Conservation (phyloP, 2,113 vertebrate species). For the Noctilio leporinus region DNA sequence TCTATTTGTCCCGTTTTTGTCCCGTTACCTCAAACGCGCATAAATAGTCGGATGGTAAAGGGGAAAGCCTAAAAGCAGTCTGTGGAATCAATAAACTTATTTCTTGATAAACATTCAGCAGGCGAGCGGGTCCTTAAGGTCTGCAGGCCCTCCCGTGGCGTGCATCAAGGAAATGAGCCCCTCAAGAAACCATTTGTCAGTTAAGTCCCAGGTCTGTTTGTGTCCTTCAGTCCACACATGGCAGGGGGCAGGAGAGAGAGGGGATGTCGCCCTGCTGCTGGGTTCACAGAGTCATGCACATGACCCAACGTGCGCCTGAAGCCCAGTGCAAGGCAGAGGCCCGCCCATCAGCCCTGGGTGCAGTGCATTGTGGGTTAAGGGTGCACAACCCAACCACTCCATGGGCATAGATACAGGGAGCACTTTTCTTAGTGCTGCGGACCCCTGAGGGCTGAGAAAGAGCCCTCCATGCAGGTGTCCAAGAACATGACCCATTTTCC, state of each 20-base stretch:
- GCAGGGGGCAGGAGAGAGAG: background rate
- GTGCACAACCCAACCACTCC: accelerated
- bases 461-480: background rate
- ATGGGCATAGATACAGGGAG: background rate
- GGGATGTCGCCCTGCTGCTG: accelerated
- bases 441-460: background rate
- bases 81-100: constrained; percentile 76
- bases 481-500: background rate
- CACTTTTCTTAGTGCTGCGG: background rate
- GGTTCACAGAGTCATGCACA: background rate
- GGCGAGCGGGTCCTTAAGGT: constrained; percentile 36
- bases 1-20: constrained; percentile 84
- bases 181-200: constrained; percentile 34
- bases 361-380: background rate
- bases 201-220: constrained; percentile 10
- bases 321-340: background rate
- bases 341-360: background rate
- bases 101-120: constrained; percentile 74
- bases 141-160: constrained; percentile 31
- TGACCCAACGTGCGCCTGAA: background rate
- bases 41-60: constrained; percentile 75
- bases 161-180: constrained; percentile 36
- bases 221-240: background rate
- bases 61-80: constrained; percentile 16
- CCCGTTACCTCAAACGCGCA: constrained; percentile 77